Percentiles rank a stretch among this genome's conserved stretches.
Evolutionary conservation across 2,888 invertebrate genomes (phyloP).

Genomic region (Disparrhopalites patrizii): DNA sequence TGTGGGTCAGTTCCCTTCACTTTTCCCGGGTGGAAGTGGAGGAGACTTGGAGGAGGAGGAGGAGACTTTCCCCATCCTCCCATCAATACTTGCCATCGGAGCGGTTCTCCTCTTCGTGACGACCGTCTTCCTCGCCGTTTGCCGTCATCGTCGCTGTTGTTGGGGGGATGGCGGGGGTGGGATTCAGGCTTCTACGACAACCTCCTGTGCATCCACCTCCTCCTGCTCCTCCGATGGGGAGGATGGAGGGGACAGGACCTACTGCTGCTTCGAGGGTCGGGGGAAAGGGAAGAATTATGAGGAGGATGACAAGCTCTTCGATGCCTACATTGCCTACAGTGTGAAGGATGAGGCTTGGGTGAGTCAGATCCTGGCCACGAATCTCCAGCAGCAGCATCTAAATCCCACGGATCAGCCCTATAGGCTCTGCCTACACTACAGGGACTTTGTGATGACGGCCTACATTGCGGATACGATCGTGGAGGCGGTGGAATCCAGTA

Average conservation of each 20-base stretch:
- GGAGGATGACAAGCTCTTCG: slow-evolving; percentile 65
- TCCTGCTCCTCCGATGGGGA: too few relatives aligned
- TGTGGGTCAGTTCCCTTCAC: slow-evolving; percentile 28
- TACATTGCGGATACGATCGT: slow-evolving; percentile 91
- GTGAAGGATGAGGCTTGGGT: slow-evolving; percentile 89
- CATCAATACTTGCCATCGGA: slow-evolving; percentile 66
- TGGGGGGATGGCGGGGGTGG: slow-evolving; percentile 70
- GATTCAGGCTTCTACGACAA: slow-evolving; percentile 70
- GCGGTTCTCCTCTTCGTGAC: slow-evolving; percentile 66
- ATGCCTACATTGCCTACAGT: slow-evolving; percentile 93
- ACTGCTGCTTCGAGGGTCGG: background rate
- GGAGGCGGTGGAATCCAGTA: slow-evolving; percentile 84
- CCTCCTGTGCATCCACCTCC: slow-evolving; percentile 64
- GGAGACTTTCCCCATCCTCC: slow-evolving; percentile 58
- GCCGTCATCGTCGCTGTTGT: slow-evolving; percentile 76
- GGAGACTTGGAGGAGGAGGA: background rate
- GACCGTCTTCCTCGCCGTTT: slow-evolving; percentile 64
- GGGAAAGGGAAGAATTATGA: background rate
- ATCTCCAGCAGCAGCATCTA: slow-evolving; percentile 54
- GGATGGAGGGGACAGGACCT: background rate
- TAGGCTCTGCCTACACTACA: slow-evolving; percentile 82
- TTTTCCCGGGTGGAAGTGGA: too few relatives aligned
- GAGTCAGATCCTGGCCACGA: slow-evolving; percentile 79
- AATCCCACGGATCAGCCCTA: slow-evolving; percentile 60
- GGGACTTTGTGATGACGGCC: slow-evolving; percentile 81